Evolutionary conservation across 2,797 vertebrate genomes (phyloP).

Genomic region (Sarcoramphus papa): DNA sequence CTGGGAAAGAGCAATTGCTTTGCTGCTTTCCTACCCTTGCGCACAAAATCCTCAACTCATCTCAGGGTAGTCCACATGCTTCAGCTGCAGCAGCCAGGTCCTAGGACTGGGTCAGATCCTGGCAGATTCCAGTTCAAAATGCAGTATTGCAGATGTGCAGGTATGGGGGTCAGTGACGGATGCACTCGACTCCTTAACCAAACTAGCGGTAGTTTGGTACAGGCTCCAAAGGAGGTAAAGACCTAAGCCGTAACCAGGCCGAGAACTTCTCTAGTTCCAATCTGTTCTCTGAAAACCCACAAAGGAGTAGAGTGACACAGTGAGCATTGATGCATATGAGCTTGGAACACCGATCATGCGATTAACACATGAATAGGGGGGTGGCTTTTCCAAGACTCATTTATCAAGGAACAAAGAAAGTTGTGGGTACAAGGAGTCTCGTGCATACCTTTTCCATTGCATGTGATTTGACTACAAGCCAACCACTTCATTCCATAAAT

Average conservation of each 20-base stretch:
- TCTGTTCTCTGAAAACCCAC: not conserved
- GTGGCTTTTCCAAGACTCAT: not conserved
- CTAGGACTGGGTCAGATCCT: not conserved
- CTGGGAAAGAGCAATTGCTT: not conserved
- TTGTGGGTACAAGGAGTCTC: not conserved
- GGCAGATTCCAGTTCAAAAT: not conserved
- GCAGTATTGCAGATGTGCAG: not conserved
- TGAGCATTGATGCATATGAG: not conserved
- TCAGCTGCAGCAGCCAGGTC: not conserved
- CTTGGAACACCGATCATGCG: not conserved
- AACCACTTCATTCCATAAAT: not conserved
- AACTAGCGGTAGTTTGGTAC: not conserved
- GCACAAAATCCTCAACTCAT: not conserved
- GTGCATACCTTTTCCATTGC: not conserved
- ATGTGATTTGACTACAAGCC: not conserved
- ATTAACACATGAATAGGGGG: not conserved
- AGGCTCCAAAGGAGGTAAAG: not conserved
- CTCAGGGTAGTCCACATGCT: not conserved
- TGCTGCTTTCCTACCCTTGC: not conserved
- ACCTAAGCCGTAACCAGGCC: not conserved
- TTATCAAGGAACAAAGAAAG: not conserved
- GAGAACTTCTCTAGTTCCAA: not conserved
- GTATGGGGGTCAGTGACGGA: fast-evolving
- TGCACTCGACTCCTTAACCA: not conserved
- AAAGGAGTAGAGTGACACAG: not conserved